phyloP scores from a whole-genome alignment of 2,888 invertebrate genomes.

The Acleris holmiana region DNA sequence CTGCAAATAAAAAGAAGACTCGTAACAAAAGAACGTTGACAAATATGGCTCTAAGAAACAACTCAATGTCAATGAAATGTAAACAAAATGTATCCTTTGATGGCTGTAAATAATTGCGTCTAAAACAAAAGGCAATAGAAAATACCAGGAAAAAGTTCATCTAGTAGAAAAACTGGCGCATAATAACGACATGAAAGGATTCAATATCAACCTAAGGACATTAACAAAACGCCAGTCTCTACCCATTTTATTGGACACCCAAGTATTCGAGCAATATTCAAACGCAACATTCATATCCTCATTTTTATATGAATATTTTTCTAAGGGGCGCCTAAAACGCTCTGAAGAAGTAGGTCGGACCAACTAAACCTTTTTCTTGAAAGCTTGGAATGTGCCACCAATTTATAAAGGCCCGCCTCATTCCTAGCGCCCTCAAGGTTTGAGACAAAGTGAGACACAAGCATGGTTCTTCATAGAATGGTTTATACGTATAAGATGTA shows the following conservation, averaged over 20 bases:
- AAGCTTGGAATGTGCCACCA: constrained; percentile 52
- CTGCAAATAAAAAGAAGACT: too few species aligned
- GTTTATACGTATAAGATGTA: constrained; percentile 71
- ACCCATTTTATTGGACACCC: constrained; percentile 41
- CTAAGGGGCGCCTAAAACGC: constrained; percentile 61
- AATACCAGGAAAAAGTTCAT: too few species aligned
- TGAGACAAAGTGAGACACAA: constrained; percentile 40
- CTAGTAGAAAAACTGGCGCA: neutral
- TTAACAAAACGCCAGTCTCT: constrained; percentile 39
- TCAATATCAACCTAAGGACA: constrained; percentile 36
- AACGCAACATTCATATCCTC: constrained; percentile 56
- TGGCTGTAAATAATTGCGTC: neutral
- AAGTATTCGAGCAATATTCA: constrained; percentile 56
- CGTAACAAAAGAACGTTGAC: too few species aligned
- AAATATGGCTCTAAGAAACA: too few species aligned
- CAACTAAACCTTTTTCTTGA: constrained; percentile 60
- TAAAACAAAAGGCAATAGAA: neutral
- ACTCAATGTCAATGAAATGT: too few species aligned
- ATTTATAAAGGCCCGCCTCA: constrained; percentile 43
- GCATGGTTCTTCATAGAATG: constrained; percentile 48
- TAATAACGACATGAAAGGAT: constrained; percentile 13
- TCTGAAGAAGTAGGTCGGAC: constrained; percentile 66
- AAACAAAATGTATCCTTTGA: too few species aligned
- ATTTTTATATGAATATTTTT: constrained; percentile 63
- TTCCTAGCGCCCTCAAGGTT: constrained; percentile 32